Base-by-base conservation (phyloP, 2,888 invertebrate genomes). In the Leucoptera coffeella region DNA sequence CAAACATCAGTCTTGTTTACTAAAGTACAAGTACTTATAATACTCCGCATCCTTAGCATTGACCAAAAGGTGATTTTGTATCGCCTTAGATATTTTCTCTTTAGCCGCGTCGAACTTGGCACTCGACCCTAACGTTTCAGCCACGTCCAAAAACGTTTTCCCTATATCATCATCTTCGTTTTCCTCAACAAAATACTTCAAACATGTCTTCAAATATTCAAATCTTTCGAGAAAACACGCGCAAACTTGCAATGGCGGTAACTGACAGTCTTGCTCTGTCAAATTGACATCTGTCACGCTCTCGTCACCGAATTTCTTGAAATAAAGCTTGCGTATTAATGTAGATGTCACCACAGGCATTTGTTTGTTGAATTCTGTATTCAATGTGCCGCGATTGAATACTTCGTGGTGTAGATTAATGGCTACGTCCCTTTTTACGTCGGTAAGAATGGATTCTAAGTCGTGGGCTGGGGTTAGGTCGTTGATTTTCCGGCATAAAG, bases 371-470 rank as follows among this genome's bases (percentile, higher is more conserved):
- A 46, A 35, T 7, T 56, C 50, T 21, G 40, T 37, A 22, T 50
- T 43, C 1, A 30, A 30, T 0, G 50, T 56, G 4, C 30, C 28
- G 6, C 35, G 40, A 27, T 56, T 52, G 30, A 42, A 43, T 4
- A 42, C 42, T 14, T 39, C 35, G 29, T 49, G 41, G 9, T 38
- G 33, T 21, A 43, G 47, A 26, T 62, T 47, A 0, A 59, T 43
- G 0, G 65, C 62, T 0, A 65, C 58, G 11, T 49, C 50, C 3
- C 49, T 39, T 22, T 59, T 58, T 2, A 61, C 55, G 15, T 51
- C 54, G 2, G 47, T 54, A 15, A 61, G 36, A 7, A 65, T 65
- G 0, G 59, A 46, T 31, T 54, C 54, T 1, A 65, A 29, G 25
- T 65, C 62, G 2, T 43, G 35, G 0, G 39, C 41, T 1, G 36